These are phyloP conservation scores for Rhynchomys soricoides DNA, from an alignment of 2,113 vertebrate genomes.

Conservation along the genomic window DNA sequence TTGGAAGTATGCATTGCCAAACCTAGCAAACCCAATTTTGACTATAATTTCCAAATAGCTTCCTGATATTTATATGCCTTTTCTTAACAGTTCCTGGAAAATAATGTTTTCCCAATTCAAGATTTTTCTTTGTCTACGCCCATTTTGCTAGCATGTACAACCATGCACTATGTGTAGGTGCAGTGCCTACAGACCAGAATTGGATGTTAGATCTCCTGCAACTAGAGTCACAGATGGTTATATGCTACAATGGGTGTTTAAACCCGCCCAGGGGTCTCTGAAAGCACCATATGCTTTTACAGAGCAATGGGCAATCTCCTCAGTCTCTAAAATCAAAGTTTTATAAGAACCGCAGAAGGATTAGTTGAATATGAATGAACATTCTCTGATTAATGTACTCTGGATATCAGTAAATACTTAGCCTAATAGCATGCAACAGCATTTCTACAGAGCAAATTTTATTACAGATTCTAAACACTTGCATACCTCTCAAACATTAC, in stretches of 20 bases:
- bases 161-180: no score
- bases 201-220: background rate
- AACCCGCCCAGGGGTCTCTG: background rate
- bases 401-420: slow-evolving; percentile 51
- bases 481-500: background rate
- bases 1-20: slow-evolving; percentile 42
- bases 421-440: slow-evolving; percentile 28
- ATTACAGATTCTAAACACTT: background rate
- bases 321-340: background rate
- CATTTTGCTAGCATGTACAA: background rate
- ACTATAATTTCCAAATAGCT: slow-evolving; percentile 37
- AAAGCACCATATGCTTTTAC: background rate
- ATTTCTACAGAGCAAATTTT: slow-evolving; percentile 53
- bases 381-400: slow-evolving; percentile 44
- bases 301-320: background rate
- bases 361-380: slow-evolving; percentile 24
- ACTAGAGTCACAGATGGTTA: background rate
- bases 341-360: slow-evolving; percentile 30
- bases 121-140: background rate
- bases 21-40: background rate
- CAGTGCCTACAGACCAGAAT: background rate
- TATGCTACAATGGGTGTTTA: background rate
- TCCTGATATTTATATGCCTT: background rate
- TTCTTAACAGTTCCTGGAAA: slow-evolving; percentile 5
- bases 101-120: background rate